Conservation (phyloP, 2,888 invertebrate genomes). For the Geophilus truncorum region DNA sequence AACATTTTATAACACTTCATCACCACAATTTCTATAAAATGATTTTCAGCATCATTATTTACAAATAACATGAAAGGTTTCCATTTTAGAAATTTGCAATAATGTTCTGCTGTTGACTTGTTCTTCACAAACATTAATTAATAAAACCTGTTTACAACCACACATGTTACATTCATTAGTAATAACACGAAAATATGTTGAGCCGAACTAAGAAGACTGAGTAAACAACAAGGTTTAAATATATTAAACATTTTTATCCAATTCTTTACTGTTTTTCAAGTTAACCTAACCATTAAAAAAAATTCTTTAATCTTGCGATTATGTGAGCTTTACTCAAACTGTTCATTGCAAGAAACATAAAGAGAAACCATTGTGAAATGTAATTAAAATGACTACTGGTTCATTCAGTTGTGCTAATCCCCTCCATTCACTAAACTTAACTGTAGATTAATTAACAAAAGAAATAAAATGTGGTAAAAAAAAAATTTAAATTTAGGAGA, state of each 20-base stretch:
- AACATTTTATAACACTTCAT: too few relatives aligned
- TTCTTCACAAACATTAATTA: not conserved
- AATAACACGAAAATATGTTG: not conserved
- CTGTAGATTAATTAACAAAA: constrained; percentile 17
- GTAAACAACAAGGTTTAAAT: not conserved
- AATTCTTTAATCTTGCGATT: not conserved
- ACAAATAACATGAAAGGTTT: too few relatives aligned
- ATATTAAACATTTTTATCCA: not conserved
- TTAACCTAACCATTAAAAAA: not conserved
- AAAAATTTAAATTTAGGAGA: not conserved
- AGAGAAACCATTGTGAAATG: not conserved
- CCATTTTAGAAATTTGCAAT: too few relatives aligned
- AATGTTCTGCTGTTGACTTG: not conserved
- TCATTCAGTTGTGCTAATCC: not conserved
- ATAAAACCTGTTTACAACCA: not conserved
- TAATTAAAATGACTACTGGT: constrained; percentile 23
- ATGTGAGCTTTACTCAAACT: not conserved
- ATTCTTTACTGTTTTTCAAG: not conserved
- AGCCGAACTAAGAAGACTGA: not conserved
- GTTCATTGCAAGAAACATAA: not conserved
- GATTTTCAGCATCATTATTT: too few relatives aligned
- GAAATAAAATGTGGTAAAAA: not conserved
- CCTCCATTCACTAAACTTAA: not conserved
- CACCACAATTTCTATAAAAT: too few relatives aligned
- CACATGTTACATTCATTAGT: not conserved